Base-by-base conservation (phyloP, 92 coral and sea anemone species). In the Micromussa lordhowensis region DNA sequence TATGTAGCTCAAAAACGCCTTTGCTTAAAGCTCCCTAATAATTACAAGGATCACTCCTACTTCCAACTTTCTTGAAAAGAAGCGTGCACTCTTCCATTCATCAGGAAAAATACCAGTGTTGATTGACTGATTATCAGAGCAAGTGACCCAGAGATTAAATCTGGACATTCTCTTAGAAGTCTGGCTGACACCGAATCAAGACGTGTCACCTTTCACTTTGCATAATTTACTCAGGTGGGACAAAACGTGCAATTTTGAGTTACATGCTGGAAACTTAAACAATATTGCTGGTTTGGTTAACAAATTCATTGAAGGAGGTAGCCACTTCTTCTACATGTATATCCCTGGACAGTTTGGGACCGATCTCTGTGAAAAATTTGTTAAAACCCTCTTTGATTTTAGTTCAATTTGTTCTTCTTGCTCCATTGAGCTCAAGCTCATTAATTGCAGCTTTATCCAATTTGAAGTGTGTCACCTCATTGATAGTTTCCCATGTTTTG, bases 161-260 rank as follows among this genome's bases (percentile, higher is more conserved):
- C 91, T 15, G 93, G 80, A 73, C 90, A 93, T 74, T 90, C 91
- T 24, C 87, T 80, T n/a, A 87, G 81, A 78, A 90, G 92, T 85
- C 86, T 90, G 82, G 88, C 93, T 38, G 93, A 87, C 17, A 90
- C 85, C 66, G 91, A 82, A 75, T 90, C 92, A 32, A 90, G 68
- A 15, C 94, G 86, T 24, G 94, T 91, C 11, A 93, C 93, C 80
- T 89, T 92, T 40, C 91, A 64, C 75, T 77, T n/a, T 92, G 85
- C 91, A 83, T 40, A 93, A 64, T 87, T 87, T 93, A 76, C 68
- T 76, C 75, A 90, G 69, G 51, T 76, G 89, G 26, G 85, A 90
- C 81, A 87, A 91, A 31, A 90, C 93, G 1, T 38, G 85, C 30
- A 49, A 86, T 78, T 61, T 78, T 61, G 69, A 53, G 13, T 79